Percentiles rank a stretch among this genome's conserved stretches.
Evolutionary conservation across 2,888 invertebrate genomes (phyloP).

Genomic region (Metacarcinus magister): DNA sequence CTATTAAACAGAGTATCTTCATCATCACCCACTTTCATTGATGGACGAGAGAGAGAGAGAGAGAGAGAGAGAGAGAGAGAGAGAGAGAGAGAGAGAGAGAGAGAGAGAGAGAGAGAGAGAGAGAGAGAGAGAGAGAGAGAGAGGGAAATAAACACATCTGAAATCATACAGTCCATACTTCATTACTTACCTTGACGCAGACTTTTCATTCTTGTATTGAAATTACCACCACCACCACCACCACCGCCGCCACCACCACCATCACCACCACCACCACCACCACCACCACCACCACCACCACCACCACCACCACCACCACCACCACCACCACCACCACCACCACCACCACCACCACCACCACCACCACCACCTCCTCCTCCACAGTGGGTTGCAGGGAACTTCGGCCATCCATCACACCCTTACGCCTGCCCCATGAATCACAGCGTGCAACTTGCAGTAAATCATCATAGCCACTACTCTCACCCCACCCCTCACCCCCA

Average conservation of each 20-base stretch:
- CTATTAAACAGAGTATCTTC: background rate
- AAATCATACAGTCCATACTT: too few species aligned
- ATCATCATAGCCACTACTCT: conserved; percentile 13
- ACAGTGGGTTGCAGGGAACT: background rate
- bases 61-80: background rate
- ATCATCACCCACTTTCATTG: background rate
- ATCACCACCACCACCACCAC: background rate
- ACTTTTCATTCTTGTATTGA: background rate
- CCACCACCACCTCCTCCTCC: background rate
- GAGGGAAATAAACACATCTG: too few species aligned
- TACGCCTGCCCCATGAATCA: conserved; percentile 26
- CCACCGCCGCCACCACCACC: too few species aligned
- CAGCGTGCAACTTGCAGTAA: background rate
- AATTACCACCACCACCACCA: background rate
- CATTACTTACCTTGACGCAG: too few species aligned
- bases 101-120: too few species aligned
- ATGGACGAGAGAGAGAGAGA: background rate
- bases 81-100: background rate
- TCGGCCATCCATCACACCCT: background rate
- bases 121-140: too few species aligned
- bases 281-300: background rate
- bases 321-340: background rate
- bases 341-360: background rate
- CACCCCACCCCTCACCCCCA: too few species aligned
- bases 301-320: background rate